phyloP scores from a whole-genome alignment of 2,888 invertebrate genomes.

The Phortica magna region DNA sequence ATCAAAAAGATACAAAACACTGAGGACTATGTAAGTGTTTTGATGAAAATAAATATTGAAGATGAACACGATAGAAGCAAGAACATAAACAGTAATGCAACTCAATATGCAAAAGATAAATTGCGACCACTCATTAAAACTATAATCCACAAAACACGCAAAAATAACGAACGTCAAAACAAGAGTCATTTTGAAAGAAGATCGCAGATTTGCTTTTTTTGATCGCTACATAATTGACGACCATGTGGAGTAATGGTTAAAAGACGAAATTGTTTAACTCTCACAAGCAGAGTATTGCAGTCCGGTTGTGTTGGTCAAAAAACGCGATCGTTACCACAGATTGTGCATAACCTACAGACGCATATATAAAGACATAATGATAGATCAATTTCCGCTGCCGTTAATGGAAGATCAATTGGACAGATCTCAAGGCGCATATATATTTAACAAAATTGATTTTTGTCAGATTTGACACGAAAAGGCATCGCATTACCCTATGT shows the following conservation, averaged over 20 bases:
- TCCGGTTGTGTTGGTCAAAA: conserved; percentile 7
- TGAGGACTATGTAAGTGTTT: background rate
- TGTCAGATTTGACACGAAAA: conserved; percentile 15
- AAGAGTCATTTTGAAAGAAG: background rate
- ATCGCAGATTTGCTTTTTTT: background rate
- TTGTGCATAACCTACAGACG: conserved; percentile 72
- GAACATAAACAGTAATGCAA: background rate
- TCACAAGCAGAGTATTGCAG: background rate
- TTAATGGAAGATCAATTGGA: conserved; percentile 34
- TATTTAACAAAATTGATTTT: conserved; percentile 36
- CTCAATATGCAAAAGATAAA: background rate
- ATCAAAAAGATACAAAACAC: background rate
- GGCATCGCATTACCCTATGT: conserved; percentile 32
- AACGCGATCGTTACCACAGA: conserved; percentile 9
- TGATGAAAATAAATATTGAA: background rate
- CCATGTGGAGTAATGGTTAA: conserved; percentile 30
- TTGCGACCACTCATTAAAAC: background rate
- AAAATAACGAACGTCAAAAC: background rate
- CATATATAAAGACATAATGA: conserved; percentile 67
- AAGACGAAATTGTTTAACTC: background rate
- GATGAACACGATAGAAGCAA: background rate
- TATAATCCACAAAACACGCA: background rate
- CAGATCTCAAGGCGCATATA: conserved; percentile 26
- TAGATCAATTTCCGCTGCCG: conserved; percentile 66
- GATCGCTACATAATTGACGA: conserved; percentile 20